phyloP scores from a whole-genome alignment of 1,140 invertebrate species.

The Drosophila serrata region DNA sequence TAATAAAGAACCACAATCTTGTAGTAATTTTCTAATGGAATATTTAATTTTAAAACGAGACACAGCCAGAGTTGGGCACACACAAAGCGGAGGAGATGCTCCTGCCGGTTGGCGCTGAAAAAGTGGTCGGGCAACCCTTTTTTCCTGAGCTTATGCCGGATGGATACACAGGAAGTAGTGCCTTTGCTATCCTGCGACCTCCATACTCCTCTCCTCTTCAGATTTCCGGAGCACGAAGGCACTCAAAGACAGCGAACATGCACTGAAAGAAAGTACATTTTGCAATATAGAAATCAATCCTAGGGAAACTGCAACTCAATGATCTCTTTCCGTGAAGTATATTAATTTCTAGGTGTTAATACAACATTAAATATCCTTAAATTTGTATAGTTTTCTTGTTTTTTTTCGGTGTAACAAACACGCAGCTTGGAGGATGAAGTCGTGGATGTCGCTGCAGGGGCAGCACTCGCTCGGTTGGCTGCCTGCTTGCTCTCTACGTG shows the following conservation, averaged over 20 bases:
- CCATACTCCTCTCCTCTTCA: conserved; percentile 11
- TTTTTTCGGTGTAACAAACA: conserved; percentile 23
- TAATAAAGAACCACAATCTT: conserved; percentile 78
- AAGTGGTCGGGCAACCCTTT: conserved; percentile 74
- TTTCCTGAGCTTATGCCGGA: conserved; percentile 74
- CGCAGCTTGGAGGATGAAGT: conserved; percentile 22
- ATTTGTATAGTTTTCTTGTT: background rate
- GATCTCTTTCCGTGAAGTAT: too few species aligned
- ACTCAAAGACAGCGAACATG: conserved; percentile 68
- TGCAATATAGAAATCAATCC: too few species aligned
- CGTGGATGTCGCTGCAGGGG: conserved; percentile 59
- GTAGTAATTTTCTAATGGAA: conserved; percentile 85
- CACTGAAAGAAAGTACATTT: background rate
- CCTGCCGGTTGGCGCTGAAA: conserved; percentile 46
- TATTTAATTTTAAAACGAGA: conserved; percentile 84
- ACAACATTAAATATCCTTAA: too few species aligned
- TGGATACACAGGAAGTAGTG: conserved; percentile 82
- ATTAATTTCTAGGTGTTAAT: too few species aligned
- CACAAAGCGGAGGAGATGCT: conserved; percentile 53
- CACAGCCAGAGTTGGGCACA: conserved; percentile 57
- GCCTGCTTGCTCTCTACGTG: conserved; percentile 45
- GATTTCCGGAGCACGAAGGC: conserved; percentile 25
- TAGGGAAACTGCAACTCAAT: too few species aligned
- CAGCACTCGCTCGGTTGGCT: conserved; percentile 64
- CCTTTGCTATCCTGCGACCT: conserved; percentile 45